These are phyloP conservation scores for Epizoanthus stellaris DNA, from an alignment of 92 coral and sea anemone genomes.

Conservation along the genomic window DNA sequence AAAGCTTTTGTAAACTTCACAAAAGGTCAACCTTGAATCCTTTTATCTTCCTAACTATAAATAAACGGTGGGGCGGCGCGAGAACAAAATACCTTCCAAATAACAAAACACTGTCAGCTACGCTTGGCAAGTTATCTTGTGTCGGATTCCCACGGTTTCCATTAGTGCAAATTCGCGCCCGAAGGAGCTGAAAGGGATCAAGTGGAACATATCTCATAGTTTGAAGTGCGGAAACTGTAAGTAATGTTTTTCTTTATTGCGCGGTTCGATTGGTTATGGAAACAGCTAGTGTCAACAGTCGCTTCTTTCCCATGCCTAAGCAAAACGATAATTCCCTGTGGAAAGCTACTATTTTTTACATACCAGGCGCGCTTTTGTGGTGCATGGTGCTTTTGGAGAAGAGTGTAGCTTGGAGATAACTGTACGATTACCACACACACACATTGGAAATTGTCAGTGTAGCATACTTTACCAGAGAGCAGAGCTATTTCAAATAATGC, in stretches of 20 bases:
- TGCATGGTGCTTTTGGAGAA: no score
- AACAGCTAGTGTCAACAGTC: not conserved
- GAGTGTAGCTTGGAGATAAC: no score
- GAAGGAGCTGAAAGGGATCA: not conserved
- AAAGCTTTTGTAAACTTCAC: slow-evolving; percentile 20
- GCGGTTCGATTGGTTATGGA: not conserved
- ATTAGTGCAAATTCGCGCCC: slow-evolving; percentile 1
- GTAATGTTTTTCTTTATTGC: not conserved
- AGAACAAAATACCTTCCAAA: slow-evolving; percentile 20
- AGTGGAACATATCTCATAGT: not conserved
- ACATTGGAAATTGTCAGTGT: no score
- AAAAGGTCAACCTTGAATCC: slow-evolving; percentile 35
- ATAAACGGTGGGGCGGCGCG: slow-evolving; percentile 33
- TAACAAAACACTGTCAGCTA: slow-evolving; percentile 20
- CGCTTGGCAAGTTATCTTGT: slow-evolving; percentile 1
- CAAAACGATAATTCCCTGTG: not conserved
- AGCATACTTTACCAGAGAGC: no score
- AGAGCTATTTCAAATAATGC: no score
- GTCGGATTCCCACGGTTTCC: slow-evolving; percentile 13
- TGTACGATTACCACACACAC: no score
- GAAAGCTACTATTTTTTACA: not conserved
- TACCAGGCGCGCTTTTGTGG: no score
- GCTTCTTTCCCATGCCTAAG: not conserved
- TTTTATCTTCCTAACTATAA: not conserved
- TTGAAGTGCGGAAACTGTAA: not conserved